Conservation (phyloP, 2,113 vertebrate genomes). For the Lynx canadensis region DNA sequence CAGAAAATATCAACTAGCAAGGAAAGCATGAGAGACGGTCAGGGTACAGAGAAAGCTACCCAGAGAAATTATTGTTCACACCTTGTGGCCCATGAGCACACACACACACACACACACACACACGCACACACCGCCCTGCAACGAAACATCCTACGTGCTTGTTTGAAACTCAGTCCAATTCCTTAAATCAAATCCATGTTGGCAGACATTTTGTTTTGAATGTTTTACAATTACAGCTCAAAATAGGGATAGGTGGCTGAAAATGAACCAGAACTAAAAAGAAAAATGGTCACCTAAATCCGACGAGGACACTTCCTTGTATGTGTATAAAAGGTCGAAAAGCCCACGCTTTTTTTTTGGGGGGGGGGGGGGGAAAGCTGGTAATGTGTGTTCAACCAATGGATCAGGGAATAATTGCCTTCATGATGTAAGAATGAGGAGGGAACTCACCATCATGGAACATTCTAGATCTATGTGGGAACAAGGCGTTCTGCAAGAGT, state of each 20-base stretch:
- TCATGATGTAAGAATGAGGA: no score
- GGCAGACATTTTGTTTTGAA: neutral
- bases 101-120: no score
- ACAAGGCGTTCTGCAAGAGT: neutral
- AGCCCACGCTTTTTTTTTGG: no score
- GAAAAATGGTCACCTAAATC: neutral
- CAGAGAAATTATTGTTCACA: neutral
- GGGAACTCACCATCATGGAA: neutral
- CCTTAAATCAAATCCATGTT: neutral
- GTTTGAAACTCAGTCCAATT: neutral
- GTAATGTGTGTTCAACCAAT: neutral
- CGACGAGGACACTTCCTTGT: neutral
- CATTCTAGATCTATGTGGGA: no score
- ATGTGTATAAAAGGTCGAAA: fast-evolving
- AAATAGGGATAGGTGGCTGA: neutral
- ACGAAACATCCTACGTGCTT: neutral
- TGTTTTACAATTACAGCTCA: neutral
- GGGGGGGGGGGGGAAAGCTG: neutral
- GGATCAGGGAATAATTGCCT: neutral
- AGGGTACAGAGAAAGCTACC: neutral
- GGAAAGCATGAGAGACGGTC: no score
- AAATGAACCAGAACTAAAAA: neutral
- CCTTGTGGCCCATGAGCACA: neutral
- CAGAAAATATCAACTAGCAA: neutral
- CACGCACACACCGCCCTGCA: neutral